These are phyloP conservation scores for Lasioglossum villosulum DNA, from an alignment of 2,888 invertebrate genomes.

Conservation along the genomic window DNA sequence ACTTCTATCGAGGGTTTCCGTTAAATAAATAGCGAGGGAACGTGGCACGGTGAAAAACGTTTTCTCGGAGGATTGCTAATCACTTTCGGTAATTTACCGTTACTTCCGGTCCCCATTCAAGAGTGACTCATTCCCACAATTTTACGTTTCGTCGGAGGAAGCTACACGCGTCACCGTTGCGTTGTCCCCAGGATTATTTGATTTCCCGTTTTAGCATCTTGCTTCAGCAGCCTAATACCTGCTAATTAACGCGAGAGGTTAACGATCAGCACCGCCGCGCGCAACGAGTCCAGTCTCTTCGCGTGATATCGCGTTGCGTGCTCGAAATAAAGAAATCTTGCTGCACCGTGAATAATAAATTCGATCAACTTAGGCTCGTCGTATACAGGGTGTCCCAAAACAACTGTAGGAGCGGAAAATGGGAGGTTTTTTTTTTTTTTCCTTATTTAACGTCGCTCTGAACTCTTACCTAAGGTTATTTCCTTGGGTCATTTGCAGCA, in stretches of 20 bases:
- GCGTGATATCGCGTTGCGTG: constrained; percentile 42
- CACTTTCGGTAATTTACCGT: neutral
- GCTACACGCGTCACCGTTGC: neutral
- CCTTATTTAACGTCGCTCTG: too few relatives aligned
- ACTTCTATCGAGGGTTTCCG: neutral
- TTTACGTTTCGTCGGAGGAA: neutral
- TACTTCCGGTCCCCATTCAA: neutral
- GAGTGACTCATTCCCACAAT: constrained; percentile 34
- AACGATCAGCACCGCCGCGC: constrained; percentile 21
- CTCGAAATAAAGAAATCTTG: neutral
- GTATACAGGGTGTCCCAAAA: too few relatives aligned
- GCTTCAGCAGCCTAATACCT: neutral
- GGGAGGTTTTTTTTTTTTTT: too few relatives aligned
- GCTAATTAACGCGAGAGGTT: constrained; percentile 38
- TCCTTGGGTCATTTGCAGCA: too few relatives aligned
- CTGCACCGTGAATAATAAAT: neutral
- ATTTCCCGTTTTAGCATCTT: constrained; percentile 3
- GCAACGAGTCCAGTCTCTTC: neutral
- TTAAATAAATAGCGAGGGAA: neutral
- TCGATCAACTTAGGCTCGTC: neutral
- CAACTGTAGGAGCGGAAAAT: too few relatives aligned
- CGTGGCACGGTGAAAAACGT: neutral
- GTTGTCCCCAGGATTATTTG: neutral
- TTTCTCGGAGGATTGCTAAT: neutral
- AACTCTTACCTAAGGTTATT: too few relatives aligned